Evolutionary conservation across 1,140 invertebrate genomes (phyloP).

Genomic region (Drosophila kurseongensis): DNA sequence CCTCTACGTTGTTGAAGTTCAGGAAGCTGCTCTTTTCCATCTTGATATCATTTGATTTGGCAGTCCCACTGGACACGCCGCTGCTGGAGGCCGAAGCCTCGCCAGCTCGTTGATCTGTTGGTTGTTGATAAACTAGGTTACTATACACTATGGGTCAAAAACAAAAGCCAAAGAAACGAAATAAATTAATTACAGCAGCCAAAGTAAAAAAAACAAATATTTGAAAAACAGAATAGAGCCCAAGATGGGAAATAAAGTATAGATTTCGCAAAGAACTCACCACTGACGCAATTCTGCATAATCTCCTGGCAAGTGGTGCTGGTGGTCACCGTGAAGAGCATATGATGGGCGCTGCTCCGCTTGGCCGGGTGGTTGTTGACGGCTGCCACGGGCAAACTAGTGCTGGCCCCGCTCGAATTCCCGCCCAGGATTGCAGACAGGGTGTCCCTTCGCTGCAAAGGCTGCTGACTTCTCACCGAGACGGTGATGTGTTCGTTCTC

Average conservation of each 20-base stretch:
- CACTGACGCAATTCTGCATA: conserved; percentile 82
- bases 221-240: not conserved
- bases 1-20: conserved; percentile 62
- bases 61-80: conserved; percentile 7
- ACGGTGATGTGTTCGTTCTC: conserved; percentile 94
- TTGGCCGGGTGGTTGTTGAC: conserved; percentile 83
- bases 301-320: conserved; percentile 88
- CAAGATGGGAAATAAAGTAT: not conserved
- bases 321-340: conserved; percentile 90
- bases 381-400: conserved; percentile 62
- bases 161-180: conserved; percentile 24
- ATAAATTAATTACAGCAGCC: conserved; percentile 39
- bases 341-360: conserved; percentile 86
- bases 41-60: conserved; percentile 45
- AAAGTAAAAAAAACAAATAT: conserved; percentile 10
- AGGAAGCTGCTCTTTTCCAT: conserved; percentile 56
- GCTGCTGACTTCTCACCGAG: conserved; percentile 87
- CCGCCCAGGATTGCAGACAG: conserved; percentile 63
- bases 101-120: conserved; percentile 69
- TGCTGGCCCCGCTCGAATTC: conserved; percentile 43
- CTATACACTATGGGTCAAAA: conserved; percentile 55
- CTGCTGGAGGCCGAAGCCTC: conserved; percentile 29
- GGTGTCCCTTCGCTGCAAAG: conserved; percentile 69
- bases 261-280: conserved; percentile 40
- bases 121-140: conserved; percentile 78